A percentile compares a stretch with the other conserved stretches of the same genome.
Conservation (phyloP, 2,888 invertebrate genomes). For the Drosophila peninsularis region DNA sequence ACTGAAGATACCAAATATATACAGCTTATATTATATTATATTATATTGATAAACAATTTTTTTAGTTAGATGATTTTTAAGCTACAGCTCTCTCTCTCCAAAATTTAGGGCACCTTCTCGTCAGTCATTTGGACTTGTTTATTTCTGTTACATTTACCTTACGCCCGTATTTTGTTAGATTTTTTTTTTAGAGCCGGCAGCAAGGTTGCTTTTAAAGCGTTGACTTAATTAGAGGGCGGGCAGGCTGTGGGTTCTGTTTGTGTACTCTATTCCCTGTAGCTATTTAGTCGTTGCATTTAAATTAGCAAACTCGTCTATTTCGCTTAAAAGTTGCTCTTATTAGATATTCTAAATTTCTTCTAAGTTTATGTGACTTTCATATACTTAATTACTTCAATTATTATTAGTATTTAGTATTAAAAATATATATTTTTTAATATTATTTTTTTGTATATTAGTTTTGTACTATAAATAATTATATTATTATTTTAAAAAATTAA, state of each 20-base stretch:
- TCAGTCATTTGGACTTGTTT: neutral
- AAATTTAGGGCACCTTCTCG: neutral
- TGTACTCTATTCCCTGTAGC: neutral
- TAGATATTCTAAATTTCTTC: too few relatives aligned
- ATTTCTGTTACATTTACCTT: constrained; percentile 1
- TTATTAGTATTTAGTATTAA: too few relatives aligned
- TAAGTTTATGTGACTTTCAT: too few relatives aligned
- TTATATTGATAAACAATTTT: too few relatives aligned
- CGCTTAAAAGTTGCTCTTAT: constrained; percentile 1
- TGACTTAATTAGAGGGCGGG: constrained; percentile 55
- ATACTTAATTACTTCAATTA: too few relatives aligned
- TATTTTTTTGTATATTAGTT: too few relatives aligned
- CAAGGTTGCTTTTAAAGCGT: constrained; percentile 60
- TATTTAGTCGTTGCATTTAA: neutral
- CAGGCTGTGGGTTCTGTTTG: neutral
- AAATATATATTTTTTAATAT: too few relatives aligned
- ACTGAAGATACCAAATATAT: neutral
- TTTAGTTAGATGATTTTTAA: too few relatives aligned
- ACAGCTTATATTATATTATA: too few relatives aligned
- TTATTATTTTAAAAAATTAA: too few relatives aligned
- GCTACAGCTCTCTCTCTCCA: too few relatives aligned
- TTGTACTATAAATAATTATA: too few relatives aligned
- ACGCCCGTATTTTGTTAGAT: constrained; percentile 26
- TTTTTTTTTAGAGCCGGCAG: constrained; percentile 21
- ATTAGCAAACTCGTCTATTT: neutral